Evolutionary conservation across 1,140 invertebrate genomes (phyloP).

Genomic region (Drosophila sulfurigaster): DNA sequence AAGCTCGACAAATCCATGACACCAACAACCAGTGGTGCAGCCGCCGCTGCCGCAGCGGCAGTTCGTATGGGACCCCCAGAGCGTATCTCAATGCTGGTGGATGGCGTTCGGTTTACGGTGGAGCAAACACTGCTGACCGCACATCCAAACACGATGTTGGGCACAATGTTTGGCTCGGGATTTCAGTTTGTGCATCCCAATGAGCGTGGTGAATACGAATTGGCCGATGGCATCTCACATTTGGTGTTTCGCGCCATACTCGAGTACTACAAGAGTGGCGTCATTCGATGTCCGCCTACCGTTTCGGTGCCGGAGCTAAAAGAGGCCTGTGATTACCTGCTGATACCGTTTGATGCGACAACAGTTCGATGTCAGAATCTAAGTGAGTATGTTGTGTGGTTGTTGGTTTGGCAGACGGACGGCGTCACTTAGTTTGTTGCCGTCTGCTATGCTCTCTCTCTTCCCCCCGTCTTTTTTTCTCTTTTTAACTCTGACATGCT

Average conservation of each 20-base stretch:
- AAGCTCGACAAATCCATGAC: conserved; percentile 59
- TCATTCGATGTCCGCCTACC: conserved; percentile 93
- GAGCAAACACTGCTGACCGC: conserved; percentile 96
- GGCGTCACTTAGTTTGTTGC: conserved; percentile 67
- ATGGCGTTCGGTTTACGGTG: conserved; percentile 96
- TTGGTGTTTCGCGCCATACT: conserved; percentile 97
- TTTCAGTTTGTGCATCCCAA: conserved; percentile 97
- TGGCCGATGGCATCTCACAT: conserved; percentile 99
- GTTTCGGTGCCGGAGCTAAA: conserved; percentile 96
- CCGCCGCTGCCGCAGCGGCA: conserved; percentile 21
- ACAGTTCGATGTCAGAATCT: conserved; percentile 98
- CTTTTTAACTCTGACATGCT: conserved; percentile 41
- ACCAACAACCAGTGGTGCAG: conserved; percentile 36
- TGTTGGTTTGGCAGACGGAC: conserved; percentile 27
- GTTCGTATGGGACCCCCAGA: conserved; percentile 63
- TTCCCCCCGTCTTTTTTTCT: conserved; percentile 28
- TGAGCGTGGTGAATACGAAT: conserved; percentile 98
- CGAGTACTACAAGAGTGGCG: conserved; percentile 96
- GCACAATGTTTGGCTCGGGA: conserved; percentile 98
- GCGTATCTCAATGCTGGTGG: conserved; percentile 94
- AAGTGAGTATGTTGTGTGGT: conserved; percentile 87
- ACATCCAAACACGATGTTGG: conserved; percentile 97
- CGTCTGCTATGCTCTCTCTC: conserved; percentile 50
- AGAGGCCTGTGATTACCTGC: conserved; percentile 99
- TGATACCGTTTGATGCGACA: conserved; percentile 98